These are phyloP conservation scores for Petrocephalus zakoni DNA, from an alignment of 2,113 vertebrate genomes.

Conservation along the genomic window DNA sequence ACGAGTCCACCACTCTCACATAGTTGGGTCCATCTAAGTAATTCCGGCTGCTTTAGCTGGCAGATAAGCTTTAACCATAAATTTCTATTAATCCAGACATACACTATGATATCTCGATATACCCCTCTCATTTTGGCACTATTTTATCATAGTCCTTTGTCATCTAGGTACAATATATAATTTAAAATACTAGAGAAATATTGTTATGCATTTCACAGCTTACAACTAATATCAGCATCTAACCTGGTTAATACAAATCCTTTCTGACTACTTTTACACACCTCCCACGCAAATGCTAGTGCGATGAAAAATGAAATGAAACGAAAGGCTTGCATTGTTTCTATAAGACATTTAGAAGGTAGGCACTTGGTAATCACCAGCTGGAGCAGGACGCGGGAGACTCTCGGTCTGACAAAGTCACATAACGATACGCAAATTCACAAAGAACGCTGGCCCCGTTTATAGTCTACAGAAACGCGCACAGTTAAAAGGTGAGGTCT, in stretches of 20 bases:
- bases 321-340: slow-evolving; percentile 45
- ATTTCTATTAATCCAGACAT: not conserved
- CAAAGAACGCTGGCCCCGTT: slow-evolving; percentile 27
- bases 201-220: slow-evolving; percentile 1
- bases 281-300: not conserved
- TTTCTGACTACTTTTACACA: not conserved
- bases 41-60: not conserved
- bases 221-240: not conserved
- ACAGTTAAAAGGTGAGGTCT: slow-evolving; percentile 61
- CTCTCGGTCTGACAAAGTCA: slow-evolving; percentile 57
- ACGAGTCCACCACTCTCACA: not conserved
- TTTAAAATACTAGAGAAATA: slow-evolving; percentile 10
- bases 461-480: slow-evolving; percentile 61
- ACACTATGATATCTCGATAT: not conserved
- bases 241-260: not conserved
- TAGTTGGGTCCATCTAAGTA: not conserved
- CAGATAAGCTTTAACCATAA: not conserved
- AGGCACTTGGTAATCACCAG: slow-evolving; percentile 90
- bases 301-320: not conserved
- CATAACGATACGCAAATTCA: slow-evolving; percentile 47
- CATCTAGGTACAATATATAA: not conserved
- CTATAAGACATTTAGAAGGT: slow-evolving; percentile 54
- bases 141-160: slow-evolving; percentile 13
- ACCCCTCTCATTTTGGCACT: slow-evolving; percentile 41
- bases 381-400: slow-evolving; percentile 57